phyloP scores from a whole-genome alignment of 1,140 invertebrate genomes.

The Solenopsis invicta region DNA sequence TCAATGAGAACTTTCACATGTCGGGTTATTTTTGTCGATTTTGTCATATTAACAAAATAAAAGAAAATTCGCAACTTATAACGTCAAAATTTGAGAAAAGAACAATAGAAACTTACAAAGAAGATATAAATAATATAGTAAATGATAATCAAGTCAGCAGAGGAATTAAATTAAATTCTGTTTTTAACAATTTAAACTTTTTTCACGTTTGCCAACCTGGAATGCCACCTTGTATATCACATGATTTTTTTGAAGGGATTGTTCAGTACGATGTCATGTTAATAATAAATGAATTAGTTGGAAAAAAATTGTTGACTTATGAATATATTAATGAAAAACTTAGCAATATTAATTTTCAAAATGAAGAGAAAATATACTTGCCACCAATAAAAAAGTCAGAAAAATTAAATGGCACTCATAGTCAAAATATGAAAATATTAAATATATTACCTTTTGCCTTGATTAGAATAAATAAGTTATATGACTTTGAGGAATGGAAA shows the following conservation, averaged over 20 bases:
- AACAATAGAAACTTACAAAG: background rate
- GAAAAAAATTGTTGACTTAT: background rate
- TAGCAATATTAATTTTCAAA: background rate
- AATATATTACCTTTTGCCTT: background rate
- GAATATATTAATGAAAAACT: background rate
- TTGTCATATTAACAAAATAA: background rate
- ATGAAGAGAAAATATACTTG: background rate
- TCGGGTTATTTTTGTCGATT: background rate
- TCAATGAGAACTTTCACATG: too few relatives aligned
- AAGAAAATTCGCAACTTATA: background rate
- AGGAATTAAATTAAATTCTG: background rate
- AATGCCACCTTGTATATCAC: background rate
- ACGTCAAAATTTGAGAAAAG: background rate
- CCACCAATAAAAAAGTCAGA: background rate
- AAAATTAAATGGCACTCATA: background rate
- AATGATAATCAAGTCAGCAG: background rate
- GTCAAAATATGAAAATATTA: background rate
- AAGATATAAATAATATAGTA: background rate
- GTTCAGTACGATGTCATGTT: background rate
- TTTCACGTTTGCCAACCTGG: background rate
- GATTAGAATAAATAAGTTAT: background rate
- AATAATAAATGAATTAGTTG: conserved; percentile 1
- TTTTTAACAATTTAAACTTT: background rate
- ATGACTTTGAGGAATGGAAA: background rate
- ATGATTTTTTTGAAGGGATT: background rate